Conservation (phyloP, 2,888 invertebrate genomes). For the Gymnocheta viridis region DNA sequence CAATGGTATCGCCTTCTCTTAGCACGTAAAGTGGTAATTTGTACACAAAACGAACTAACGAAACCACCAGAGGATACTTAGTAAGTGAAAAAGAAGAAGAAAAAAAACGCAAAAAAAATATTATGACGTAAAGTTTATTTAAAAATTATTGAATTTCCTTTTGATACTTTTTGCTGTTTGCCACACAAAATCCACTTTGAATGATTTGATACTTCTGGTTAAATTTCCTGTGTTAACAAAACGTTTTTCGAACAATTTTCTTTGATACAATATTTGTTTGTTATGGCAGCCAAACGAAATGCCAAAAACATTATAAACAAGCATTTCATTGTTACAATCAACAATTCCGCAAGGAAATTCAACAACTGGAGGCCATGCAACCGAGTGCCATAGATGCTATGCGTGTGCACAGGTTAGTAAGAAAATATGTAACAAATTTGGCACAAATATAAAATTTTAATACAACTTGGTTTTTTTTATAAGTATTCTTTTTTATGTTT, state of each 20-base stretch:
- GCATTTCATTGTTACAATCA: slow-evolving; percentile 80
- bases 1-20: slow-evolving; percentile 81
- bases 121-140: slow-evolving; percentile 7
- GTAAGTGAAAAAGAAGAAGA: slow-evolving; percentile 73
- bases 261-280: slow-evolving; percentile 30
- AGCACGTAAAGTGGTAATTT: slow-evolving; percentile 78
- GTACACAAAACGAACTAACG: slow-evolving; percentile 72
- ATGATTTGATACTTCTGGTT: slow-evolving; percentile 60
- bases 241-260: slow-evolving; percentile 43
- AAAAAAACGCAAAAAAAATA: background rate
- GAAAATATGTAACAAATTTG: background rate
- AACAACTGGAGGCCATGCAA: slow-evolving; percentile 81
- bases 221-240: slow-evolving; percentile 59
- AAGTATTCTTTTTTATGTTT: too few species aligned
- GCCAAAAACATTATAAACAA: slow-evolving; percentile 79
- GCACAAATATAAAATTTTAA: slow-evolving; percentile 16
- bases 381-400: slow-evolving; percentile 81
- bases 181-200: slow-evolving; percentile 17
- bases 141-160: slow-evolving; percentile 64
- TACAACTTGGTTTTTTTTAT: background rate
- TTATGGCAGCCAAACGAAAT: slow-evolving; percentile 76
- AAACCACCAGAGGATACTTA: slow-evolving; percentile 75
- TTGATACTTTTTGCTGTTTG: background rate
- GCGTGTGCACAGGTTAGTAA: slow-evolving; percentile 80
- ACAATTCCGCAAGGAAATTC: slow-evolving; percentile 81